Evolutionary conservation across 1,140 invertebrate genomes (phyloP), one percentile per base, ranked within the genome.

Genomic region (Heliconius hermathena): DNA sequence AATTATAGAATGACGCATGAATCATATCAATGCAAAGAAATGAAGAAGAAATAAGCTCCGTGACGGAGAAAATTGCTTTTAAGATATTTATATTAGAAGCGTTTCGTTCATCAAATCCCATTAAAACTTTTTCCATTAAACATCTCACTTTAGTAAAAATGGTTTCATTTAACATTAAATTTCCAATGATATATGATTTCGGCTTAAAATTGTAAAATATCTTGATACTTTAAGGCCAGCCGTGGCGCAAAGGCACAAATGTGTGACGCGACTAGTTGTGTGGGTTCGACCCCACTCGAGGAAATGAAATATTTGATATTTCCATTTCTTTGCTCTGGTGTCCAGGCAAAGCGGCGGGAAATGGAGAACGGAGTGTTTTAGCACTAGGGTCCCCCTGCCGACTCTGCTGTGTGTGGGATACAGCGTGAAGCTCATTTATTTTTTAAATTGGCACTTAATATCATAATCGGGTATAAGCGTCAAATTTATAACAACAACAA

Each of bases 41-140:
- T 80, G 79, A 85, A 82, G 77, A 77, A 79, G 73, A 85, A 85
- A 86, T 79, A 78, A 84, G 83, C 79, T 77, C 82, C 74, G 83
- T 87, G 87, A 88, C 85, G 84, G 84, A 87, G 83, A 88, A 90
- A 87, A 90, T 89, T 90, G 84, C 86, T 85, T 85, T 87, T 82
- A 87, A 84, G 83, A 90, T 89, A 89, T 90, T 88, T 89, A 84
- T 90, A 88, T 87, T 84, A 86, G 85, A 79, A 88, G 82, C 86
- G 85, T 88, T 91, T 85, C 89, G 89, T 91, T 88, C 84, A 91
- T 93, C 89, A 89, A 90, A 93, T 91, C 87, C 87, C 86, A 91
- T 92, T 93, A 91, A 92, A 93, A 93, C 86, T 93, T 93, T 91
- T 92, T 90, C 89, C 87, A 93, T 93, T 91, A 90, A 89, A 91